These are phyloP conservation scores for Furcifer pardalis DNA, from an alignment of 2,797 vertebrate genomes.

Conservation along the genomic window DNA sequence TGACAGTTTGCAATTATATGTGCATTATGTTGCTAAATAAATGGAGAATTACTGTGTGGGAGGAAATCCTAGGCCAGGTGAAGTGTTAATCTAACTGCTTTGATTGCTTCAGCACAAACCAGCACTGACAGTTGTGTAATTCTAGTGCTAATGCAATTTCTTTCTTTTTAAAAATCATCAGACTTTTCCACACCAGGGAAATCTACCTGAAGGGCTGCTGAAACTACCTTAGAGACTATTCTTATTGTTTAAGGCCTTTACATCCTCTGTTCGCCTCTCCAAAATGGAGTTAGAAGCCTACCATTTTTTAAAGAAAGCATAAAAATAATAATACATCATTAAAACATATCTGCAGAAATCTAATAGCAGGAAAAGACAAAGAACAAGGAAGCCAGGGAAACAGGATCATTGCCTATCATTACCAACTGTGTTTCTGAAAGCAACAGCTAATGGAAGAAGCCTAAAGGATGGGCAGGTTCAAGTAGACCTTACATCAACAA, in stretches of 20 bases:
- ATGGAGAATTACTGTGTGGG: neutral
- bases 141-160: neutral
- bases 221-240: neutral
- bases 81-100: neutral
- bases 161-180: constrained; percentile 9
- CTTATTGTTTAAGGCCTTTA: neutral
- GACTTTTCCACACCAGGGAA: neutral
- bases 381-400: neutral
- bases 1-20: constrained; percentile 12
- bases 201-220: neutral
- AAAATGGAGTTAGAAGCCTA: neutral
- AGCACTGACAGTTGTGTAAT: constrained; percentile 2
- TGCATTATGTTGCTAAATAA: constrained; percentile 30
- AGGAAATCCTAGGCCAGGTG: neutral
- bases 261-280: neutral
- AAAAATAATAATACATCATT: neutral
- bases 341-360: neutral
- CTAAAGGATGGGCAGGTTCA: neutral
- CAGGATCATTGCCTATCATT: neutral
- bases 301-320: neutral
- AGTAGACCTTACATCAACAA: neutral
- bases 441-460: neutral
- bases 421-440: neutral
- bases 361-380: neutral
- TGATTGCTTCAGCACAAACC: neutral